phyloP scores from a whole-genome alignment of 2,888 invertebrate species.

The Mythimna vitellina region DNA sequence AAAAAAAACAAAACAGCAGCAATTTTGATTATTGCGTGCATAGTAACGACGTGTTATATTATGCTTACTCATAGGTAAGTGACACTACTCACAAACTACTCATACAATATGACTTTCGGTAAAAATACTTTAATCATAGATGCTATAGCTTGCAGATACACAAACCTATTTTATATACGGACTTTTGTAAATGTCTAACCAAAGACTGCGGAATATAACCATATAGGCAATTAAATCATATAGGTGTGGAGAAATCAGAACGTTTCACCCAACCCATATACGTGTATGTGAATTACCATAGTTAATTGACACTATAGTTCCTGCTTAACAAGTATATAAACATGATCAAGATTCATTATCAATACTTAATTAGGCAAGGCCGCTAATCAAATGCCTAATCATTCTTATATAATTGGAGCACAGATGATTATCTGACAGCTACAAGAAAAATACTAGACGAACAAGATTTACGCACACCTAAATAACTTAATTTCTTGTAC shows the following conservation, averaged over 20 bases:
- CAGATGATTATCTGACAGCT: constrained; percentile 29
- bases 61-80: too few relatives aligned
- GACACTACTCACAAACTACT: too few relatives aligned
- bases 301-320: constrained; percentile 52
- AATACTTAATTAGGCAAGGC: constrained; percentile 48
- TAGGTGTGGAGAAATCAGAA: constrained; percentile 37
- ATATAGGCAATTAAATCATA: constrained; percentile 4
- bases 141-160: background rate
- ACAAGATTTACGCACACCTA: constrained; percentile 20
- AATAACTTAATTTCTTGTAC: constrained; percentile 36
- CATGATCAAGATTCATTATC: constrained; percentile 42
- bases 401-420: constrained; percentile 35
- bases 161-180: background rate
- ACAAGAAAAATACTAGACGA: background rate
- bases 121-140: background rate
- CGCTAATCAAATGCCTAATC: constrained; percentile 26
- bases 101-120: too few relatives aligned
- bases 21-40: background rate
- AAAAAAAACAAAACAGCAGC: too few relatives aligned
- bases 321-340: constrained; percentile 46
- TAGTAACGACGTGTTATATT: background rate
- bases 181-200: background rate
- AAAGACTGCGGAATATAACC: constrained; percentile 27
- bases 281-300: constrained; percentile 37
- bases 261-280: constrained; percentile 37